A percentile compares a stretch with the other conserved stretches of the same genome.
Conservation (phyloP, 2,113 vertebrate species). For the Spermophilus dauricus region DNA sequence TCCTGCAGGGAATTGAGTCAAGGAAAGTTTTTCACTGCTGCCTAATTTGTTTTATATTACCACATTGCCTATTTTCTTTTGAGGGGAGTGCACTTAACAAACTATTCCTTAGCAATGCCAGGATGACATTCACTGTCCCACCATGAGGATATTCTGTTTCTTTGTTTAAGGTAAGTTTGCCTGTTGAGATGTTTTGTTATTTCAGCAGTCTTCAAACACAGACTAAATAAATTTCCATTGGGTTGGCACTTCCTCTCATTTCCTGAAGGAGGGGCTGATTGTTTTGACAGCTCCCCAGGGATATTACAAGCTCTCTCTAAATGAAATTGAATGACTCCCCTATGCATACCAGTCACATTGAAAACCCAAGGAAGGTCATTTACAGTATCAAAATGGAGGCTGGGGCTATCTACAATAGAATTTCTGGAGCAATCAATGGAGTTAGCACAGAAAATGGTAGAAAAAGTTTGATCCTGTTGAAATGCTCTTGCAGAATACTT, state of each 20-base stretch:
- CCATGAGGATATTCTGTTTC: slow-evolving; percentile 62
- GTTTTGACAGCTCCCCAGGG: slow-evolving; percentile 83
- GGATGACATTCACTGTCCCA: slow-evolving; percentile 27
- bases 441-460: neutral
- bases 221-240: slow-evolving; percentile 89
- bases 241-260: slow-evolving; percentile 89
- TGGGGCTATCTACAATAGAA: slow-evolving; percentile 68
- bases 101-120: neutral
- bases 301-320: slow-evolving; percentile 81
- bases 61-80: slow-evolving; percentile 60
- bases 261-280: slow-evolving; percentile 87
- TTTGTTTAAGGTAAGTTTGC: slow-evolving; percentile 72
- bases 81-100: slow-evolving; percentile 34
- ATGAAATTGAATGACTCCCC: slow-evolving; percentile 70
- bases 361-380: slow-evolving; percentile 59
- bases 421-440: neutral
- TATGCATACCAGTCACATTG: slow-evolving; percentile 69
- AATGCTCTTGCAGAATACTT: neutral
- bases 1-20: slow-evolving; percentile 84
- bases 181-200: slow-evolving; percentile 85
- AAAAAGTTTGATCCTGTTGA: neutral
- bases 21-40: slow-evolving; percentile 81
- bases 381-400: slow-evolving; percentile 69
- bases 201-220: slow-evolving; percentile 87
- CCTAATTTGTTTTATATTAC: slow-evolving; percentile 74